Percentiles rank a stretch among this genome's conserved stretches.
phyloP scores from a whole-genome alignment of 2,888 invertebrate species.

The Nymphalis urticae region DNA sequence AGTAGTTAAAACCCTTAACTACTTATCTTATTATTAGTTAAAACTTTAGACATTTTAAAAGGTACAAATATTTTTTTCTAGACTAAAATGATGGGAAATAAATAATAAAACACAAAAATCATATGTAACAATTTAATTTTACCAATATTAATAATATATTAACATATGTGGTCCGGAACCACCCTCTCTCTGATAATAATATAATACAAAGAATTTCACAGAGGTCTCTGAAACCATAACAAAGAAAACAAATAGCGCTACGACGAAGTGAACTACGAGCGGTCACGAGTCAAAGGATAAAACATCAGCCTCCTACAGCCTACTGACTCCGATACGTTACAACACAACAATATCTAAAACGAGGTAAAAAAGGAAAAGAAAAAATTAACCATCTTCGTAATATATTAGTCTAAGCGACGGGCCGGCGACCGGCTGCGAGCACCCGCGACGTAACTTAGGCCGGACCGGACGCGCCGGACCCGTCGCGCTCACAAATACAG shows the following conservation, averaged over 20 bases:
- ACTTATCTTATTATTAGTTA: too few species aligned
- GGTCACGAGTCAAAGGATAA: constrained; percentile 57
- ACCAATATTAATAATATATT: constrained; percentile 82
- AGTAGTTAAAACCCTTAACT: too few species aligned
- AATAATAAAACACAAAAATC: constrained; percentile 56
- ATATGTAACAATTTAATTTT: constrained; percentile 82
- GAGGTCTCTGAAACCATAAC: constrained; percentile 77
- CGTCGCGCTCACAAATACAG: constrained; percentile 25
- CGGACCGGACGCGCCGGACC: constrained; percentile 33
- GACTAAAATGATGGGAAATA: neutral
- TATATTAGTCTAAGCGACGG: constrained; percentile 65
- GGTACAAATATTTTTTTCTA: too few species aligned
- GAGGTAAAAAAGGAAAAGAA: constrained; percentile 67
- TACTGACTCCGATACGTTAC: constrained; percentile 49
- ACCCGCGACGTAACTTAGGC: constrained; percentile 36
- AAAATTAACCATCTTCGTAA: constrained; percentile 66
- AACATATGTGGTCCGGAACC: constrained; percentile 80
- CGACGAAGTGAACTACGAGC: constrained; percentile 54
- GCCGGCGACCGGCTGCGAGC: constrained; percentile 46
- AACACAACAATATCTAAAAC: constrained; percentile 60
- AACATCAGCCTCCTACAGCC: constrained; percentile 56
- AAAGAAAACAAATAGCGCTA: constrained; percentile 72
- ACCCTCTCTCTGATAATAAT: constrained; percentile 78
- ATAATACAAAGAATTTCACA: constrained; percentile 81
- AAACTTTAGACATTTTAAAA: too few species aligned